A percentile compares a stretch with the other conserved stretches of the same genome.
Conservation (phyloP, 1,140 invertebrate species). For the Drosophila sulfurigaster region DNA sequence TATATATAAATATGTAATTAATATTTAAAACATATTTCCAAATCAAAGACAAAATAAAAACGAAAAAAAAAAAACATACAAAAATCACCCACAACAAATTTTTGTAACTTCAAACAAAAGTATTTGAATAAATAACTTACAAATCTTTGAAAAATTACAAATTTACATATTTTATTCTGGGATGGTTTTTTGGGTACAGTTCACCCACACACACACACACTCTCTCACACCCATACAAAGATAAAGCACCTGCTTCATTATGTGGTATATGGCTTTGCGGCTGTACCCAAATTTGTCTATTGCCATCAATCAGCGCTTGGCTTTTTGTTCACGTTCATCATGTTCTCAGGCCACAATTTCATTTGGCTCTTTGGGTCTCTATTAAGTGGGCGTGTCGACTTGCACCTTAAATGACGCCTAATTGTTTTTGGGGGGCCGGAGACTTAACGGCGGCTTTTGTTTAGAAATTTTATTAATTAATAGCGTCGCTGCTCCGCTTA, state of each 20-base stretch:
- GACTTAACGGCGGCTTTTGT: conserved; percentile 63
- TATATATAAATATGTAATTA: conserved; percentile 53
- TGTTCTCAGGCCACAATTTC: conserved; percentile 24
- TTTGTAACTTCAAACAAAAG: conserved; percentile 72
- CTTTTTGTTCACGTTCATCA: conserved; percentile 43
- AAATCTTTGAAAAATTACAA: conserved; percentile 68
- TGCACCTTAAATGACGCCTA: conserved; percentile 77
- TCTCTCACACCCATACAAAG: not conserved
- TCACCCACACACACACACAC: not conserved
- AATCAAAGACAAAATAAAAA: conserved; percentile 38
- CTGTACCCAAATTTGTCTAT: conserved; percentile 48
- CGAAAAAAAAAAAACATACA: conserved; percentile 26
- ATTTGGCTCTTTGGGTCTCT: conserved; percentile 37
- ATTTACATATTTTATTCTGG: not conserved
- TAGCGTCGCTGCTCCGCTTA: conserved; percentile 55
- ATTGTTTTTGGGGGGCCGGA: conserved; percentile 66
- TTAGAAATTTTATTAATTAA: conserved; percentile 76
- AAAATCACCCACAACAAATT: conserved; percentile 51
- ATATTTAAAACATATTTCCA: conserved; percentile 66
- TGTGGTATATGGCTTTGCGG: conserved; percentile 19
- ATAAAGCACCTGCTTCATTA: conserved; percentile 36
- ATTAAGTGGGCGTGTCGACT: conserved; percentile 59
- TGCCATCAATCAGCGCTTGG: conserved; percentile 70
- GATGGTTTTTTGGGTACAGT: not conserved
- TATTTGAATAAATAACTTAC: conserved; percentile 77